These are phyloP conservation scores for Pachliopta kotzebuea DNA, from an alignment of 2,888 invertebrate species.

Conservation along the genomic window DNA sequence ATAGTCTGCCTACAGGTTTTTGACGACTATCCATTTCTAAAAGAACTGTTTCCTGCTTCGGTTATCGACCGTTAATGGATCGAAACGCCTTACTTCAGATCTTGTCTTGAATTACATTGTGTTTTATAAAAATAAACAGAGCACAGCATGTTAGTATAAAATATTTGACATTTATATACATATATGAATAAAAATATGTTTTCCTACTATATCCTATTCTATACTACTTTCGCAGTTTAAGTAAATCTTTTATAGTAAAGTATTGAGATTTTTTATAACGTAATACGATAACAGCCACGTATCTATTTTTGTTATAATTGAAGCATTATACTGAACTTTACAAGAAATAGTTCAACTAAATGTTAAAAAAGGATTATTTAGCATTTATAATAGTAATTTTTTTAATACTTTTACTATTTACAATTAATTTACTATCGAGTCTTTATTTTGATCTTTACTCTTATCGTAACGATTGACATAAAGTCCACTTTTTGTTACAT, in stretches of 20 bases:
- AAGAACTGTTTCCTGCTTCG: constrained; percentile 22
- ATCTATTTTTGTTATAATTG: too few relatives aligned
- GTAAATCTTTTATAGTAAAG: not conserved
- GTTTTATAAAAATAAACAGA: constrained; percentile 2
- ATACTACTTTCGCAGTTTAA: not conserved
- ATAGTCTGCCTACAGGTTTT: constrained; percentile 3
- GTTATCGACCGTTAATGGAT: constrained; percentile 18
- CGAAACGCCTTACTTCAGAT: constrained; percentile 6
- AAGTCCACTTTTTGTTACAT: not conserved
- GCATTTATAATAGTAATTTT: too few relatives aligned
- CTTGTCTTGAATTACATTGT: constrained; percentile 12
- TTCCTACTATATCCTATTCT: too few relatives aligned
- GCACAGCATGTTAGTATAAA: not conserved
- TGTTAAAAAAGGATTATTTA: too few relatives aligned
- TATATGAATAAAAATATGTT: not conserved
- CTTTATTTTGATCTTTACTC: not conserved
- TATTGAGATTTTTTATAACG: not conserved
- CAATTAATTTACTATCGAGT: not conserved
- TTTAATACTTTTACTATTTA: not conserved
- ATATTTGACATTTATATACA: not conserved
- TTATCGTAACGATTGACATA: not conserved
- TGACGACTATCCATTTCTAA: constrained; percentile 8
- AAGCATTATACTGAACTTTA: too few relatives aligned
- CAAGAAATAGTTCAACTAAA: too few relatives aligned
- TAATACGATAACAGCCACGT: too few relatives aligned